Conservation (phyloP, 2,888 invertebrate genomes). For the Gymnocheta viridis region DNA sequence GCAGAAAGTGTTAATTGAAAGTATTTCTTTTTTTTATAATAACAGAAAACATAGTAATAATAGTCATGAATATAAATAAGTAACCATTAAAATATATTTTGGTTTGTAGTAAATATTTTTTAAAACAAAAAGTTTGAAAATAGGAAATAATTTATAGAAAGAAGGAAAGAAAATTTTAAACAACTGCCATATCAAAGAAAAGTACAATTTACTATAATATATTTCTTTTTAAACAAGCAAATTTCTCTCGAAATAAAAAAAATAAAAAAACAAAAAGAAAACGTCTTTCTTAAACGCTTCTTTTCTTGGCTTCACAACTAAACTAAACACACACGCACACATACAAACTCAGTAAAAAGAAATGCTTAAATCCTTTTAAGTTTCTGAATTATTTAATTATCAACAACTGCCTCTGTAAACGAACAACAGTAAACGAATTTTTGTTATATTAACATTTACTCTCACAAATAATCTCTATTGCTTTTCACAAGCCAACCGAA, state of each 20-base stretch:
- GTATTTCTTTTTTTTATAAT: constrained; percentile 55
- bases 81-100: constrained; percentile 11
- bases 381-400: not conserved
- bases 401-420: constrained; percentile 15
- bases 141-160: constrained; percentile 58
- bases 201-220: constrained; percentile 66
- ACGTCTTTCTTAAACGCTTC: constrained; percentile 28
- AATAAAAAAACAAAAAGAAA: not conserved
- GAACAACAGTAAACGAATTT: constrained; percentile 1
- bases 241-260: constrained; percentile 7
- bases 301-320: constrained; percentile 6
- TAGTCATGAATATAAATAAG: constrained; percentile 12
- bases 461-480: constrained; percentile 17
- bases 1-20: constrained; percentile 48
- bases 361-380: not conserved
- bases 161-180: constrained; percentile 41
- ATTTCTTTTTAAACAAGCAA: constrained; percentile 20
- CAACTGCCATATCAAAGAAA: constrained; percentile 68
- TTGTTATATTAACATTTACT: constrained; percentile 62
- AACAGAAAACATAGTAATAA: constrained; percentile 25
- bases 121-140: not conserved
- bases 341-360: not conserved
- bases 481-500: not conserved
- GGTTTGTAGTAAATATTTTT: constrained; percentile 50
- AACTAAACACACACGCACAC: not conserved